Evolutionary conservation across 2,888 invertebrate genomes (phyloP).

Genomic region (Synergus umbraculus): DNA sequence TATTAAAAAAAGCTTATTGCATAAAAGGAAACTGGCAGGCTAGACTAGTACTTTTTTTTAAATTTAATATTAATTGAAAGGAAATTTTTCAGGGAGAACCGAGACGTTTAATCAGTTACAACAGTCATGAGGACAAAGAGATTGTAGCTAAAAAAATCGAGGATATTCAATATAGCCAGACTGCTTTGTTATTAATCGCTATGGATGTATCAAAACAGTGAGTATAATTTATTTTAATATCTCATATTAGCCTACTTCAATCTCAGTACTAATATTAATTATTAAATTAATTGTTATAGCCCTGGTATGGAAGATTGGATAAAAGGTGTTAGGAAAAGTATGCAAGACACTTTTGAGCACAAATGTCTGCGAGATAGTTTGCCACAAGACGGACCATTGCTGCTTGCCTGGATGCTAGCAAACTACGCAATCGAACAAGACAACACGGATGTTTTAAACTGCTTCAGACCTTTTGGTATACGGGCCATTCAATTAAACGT

Average conservation of each 20-base stretch:
- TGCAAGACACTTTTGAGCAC: constrained; percentile 73
- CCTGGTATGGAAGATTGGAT: constrained; percentile 69
- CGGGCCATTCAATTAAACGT: constrained; percentile 73
- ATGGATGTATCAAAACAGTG: constrained; percentile 69
- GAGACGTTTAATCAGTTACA: constrained; percentile 69
- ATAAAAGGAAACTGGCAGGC: no score
- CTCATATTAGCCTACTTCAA: neutral
- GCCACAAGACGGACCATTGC: constrained; percentile 71
- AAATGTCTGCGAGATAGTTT: constrained; percentile 70
- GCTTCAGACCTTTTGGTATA: constrained; percentile 70
- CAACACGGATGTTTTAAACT: constrained; percentile 66
- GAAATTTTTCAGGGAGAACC: constrained; percentile 66
- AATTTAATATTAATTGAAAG: constrained; percentile 40
- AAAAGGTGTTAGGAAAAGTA: constrained; percentile 61
- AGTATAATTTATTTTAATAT: neutral
- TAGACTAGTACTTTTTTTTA: neutral
- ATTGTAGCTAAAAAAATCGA: constrained; percentile 69
- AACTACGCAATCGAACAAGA: constrained; percentile 73
- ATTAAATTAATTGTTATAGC: constrained; percentile 43
- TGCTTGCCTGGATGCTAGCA: constrained; percentile 75
- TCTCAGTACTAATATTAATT: no score
- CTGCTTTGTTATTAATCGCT: constrained; percentile 69
- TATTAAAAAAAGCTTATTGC: no score
- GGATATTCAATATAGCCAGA: constrained; percentile 72
- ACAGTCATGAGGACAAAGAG: constrained; percentile 73